Evolutionary conservation across 2,888 invertebrate genomes (phyloP), one percentile per base, ranked within the genome.

Genomic region (Phaonia tiefii): DNA sequence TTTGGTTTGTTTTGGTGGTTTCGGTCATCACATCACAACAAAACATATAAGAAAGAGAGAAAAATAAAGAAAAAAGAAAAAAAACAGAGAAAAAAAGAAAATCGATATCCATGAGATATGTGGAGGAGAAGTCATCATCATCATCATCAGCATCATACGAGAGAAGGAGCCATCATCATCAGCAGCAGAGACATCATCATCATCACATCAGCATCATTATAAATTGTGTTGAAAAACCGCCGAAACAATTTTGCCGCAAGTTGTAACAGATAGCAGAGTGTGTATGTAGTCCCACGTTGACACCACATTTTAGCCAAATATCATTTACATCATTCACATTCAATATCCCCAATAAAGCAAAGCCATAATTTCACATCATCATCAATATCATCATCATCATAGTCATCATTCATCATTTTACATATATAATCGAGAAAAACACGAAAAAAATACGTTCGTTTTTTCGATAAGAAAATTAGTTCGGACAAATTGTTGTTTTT

Each of bases 391-490:
- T 92, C 86, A 88, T 90, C 85, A 85, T 90, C 85, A 87, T 89
- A 84, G 83, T 79, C 86, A 91, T 92, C 93, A 90, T 89, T 90
- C 89, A 88, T 90, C 90, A 89, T 63, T n/a, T 63, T 63, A 63
- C 90, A 81, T 72, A 78, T 44, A 81, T 81, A 81, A 81, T 81
- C 78, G 90, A 90, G 89, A 90, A 87, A 90, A 91, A 91, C 91
- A 91, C 91, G 91, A 91, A 91, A 91, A 91, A 91, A 91, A 91
- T 91, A 91, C 91, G 91, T 91, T 91, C 91, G 91, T 89, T 90
- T 91, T 89, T 91, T 91, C 91, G 91, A 88, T 91, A 91, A 91
- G 91, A 91, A 90, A 91, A 91, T 90, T 90, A 90, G 90, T 91
- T 90, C 90, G 90, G 90, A 91, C 91, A 91, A 88, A 89, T 87